phyloP scores from a whole-genome alignment of 2,113 vertebrate genomes.

The Fregetta grallaria region DNA sequence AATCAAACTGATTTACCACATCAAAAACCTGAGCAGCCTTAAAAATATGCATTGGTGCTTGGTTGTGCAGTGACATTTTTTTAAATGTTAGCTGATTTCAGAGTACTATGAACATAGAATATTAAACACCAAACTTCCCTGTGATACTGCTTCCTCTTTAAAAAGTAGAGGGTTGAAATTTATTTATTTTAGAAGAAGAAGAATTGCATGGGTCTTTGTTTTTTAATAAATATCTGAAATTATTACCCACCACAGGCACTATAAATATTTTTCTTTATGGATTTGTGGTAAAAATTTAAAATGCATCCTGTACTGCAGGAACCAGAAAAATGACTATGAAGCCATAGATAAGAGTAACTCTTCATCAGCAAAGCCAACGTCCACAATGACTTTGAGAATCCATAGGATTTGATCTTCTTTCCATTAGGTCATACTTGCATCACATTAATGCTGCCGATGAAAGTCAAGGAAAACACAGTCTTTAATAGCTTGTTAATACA shows the following conservation, averaged over 20 bases:
- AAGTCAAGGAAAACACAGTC: background rate
- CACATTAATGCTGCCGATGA: background rate
- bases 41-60: background rate
- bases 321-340: background rate
- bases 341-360: slow-evolving; percentile 6
- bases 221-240: slow-evolving; percentile 46
- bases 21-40: background rate
- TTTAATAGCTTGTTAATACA: background rate
- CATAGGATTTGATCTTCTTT: background rate
- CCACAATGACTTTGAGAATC: slow-evolving; percentile 8
- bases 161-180: background rate
- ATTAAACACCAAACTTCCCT: background rate
- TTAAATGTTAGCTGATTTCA: background rate
- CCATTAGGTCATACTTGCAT: background rate
- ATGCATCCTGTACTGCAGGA: slow-evolving; percentile 5
- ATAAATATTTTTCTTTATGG: slow-evolving; percentile 53
- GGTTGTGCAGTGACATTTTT: background rate
- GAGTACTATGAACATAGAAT: background rate
- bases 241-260: background rate
- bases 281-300: slow-evolving; percentile 44
- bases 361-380: background rate
- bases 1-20: background rate
- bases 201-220: background rate
- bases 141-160: background rate
- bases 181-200: slow-evolving; percentile 12